Percentiles rank a stretch among this genome's conserved stretches.
Conservation (phyloP, 2,113 vertebrate genomes). For the Ageneiosus marmoratus region DNA sequence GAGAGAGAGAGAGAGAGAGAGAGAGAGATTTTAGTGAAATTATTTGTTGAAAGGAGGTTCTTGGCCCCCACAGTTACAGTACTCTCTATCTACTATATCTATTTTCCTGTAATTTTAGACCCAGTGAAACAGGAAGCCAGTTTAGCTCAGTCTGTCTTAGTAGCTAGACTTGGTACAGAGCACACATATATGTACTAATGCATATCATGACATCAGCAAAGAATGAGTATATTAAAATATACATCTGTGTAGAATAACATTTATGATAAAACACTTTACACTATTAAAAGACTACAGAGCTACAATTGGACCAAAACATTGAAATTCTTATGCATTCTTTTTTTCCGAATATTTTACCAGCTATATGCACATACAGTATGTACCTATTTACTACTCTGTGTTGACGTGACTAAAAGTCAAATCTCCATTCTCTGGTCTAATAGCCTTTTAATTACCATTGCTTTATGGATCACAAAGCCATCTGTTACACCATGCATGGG, state of each 20-base stretch:
- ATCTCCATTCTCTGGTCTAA: neutral
- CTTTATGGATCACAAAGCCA: neutral
- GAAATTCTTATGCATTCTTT: neutral
- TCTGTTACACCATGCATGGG: neutral
- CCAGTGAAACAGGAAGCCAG: constrained; percentile 59
- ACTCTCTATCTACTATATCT: constrained; percentile 68
- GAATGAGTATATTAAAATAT: neutral
- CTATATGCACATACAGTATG: neutral
- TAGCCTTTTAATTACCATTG: neutral
- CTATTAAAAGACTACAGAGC: neutral
- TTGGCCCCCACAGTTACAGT: constrained; percentile 63
- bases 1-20: constrained; percentile 48
- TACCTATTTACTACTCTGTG: neutral
- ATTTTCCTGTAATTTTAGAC: constrained; percentile 73
- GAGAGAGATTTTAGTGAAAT: constrained; percentile 56
- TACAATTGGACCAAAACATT: neutral
- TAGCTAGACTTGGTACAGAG: constrained; percentile 15
- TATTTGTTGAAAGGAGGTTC: constrained; percentile 71
- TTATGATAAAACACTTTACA: neutral
- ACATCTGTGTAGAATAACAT: too few species aligned
- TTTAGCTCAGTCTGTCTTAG: constrained; percentile 50
- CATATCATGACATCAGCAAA: constrained; percentile 2
- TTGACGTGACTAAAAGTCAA: neutral
- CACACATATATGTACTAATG: constrained; percentile 31
- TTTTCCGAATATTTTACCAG: neutral